Conservation (phyloP, 2,113 vertebrate genomes). For the Spheniscus mendiculus region DNA sequence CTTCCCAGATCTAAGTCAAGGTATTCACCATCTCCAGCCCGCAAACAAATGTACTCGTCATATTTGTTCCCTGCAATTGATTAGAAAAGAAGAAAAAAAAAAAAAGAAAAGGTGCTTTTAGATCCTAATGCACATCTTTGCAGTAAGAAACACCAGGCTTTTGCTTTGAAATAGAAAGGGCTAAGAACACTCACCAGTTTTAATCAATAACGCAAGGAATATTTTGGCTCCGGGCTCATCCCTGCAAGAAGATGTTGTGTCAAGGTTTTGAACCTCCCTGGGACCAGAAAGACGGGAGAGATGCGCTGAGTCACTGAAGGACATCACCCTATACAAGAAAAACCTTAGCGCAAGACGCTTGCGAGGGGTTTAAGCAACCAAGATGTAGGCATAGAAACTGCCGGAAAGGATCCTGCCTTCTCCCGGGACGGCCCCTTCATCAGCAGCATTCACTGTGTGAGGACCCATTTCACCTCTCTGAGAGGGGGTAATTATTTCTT, state of each 20-base stretch:
- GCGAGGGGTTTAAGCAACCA: neutral
- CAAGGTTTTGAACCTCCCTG: neutral
- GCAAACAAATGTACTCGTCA: neutral
- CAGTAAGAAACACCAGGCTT: neutral
- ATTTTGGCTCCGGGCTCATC: neutral
- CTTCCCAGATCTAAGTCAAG: neutral
- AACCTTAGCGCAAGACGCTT: rapidly evolving
- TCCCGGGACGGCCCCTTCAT: conserved; percentile 28
- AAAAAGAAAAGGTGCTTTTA: neutral
- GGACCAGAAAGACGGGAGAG: neutral
- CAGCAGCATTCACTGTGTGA: conserved; percentile 55
- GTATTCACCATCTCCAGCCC: neutral
- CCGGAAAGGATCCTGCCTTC: neutral
- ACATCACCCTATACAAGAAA: neutral
- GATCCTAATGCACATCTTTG: neutral
- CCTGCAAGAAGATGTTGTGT: neutral
- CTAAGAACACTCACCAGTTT: neutral
- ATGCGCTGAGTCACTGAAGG: neutral
- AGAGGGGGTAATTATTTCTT: conserved; percentile 65
- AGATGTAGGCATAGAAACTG: neutral
- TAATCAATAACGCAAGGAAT: neutral
- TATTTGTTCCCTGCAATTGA: neutral
- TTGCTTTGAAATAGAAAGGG: neutral
- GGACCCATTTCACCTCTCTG: conserved; percentile 43
- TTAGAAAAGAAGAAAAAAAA: neutral